Conservation (phyloP, 2,888 invertebrate genomes). For the Caenorhabditis sp. region DNA sequence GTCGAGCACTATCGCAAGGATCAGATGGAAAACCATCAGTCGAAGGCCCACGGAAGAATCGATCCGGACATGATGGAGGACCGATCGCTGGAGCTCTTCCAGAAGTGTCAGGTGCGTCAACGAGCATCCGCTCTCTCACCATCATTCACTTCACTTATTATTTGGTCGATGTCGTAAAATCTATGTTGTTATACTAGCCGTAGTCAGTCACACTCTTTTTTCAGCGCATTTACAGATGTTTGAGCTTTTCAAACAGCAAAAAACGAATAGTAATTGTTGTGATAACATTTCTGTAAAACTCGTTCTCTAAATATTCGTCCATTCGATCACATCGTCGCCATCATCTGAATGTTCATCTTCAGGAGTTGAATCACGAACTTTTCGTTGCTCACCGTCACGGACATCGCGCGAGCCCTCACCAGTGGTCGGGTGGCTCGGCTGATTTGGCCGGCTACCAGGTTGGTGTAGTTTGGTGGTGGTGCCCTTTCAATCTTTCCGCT, state of each 20-base stretch:
- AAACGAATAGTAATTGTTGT: not conserved
- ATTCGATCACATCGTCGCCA: no score
- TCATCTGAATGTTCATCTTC: conserved; percentile 3
- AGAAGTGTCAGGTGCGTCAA: conserved; percentile 68
- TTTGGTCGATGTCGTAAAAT: conserved; percentile 48
- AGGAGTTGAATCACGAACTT: conserved; percentile 68
- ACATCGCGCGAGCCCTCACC: conserved; percentile 42
- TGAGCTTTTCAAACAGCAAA: not conserved
- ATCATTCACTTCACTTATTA: conserved; percentile 17
- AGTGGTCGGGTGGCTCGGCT: conserved; percentile 50
- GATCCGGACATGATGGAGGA: conserved; percentile 78
- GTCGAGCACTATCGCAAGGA: conserved; percentile 78
- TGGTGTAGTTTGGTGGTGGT: conserved; percentile 49
- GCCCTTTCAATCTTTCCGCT: conserved; percentile 11
- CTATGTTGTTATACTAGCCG: conserved; percentile 7
- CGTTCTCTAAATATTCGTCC: no score
- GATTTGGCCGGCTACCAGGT: conserved; percentile 52
- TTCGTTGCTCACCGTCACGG: conserved; percentile 63
- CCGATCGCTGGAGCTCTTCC: conserved; percentile 73
- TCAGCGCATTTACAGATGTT: conserved; percentile 9
- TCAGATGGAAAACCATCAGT: conserved; percentile 79
- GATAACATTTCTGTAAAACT: not conserved
- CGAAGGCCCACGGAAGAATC: conserved; percentile 76
- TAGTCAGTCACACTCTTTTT: conserved; percentile 5
- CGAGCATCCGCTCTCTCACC: conserved; percentile 5